Evolutionary conservation across 2,113 vertebrate species (phyloP).

Genomic region (Orycteropus afer): DNA sequence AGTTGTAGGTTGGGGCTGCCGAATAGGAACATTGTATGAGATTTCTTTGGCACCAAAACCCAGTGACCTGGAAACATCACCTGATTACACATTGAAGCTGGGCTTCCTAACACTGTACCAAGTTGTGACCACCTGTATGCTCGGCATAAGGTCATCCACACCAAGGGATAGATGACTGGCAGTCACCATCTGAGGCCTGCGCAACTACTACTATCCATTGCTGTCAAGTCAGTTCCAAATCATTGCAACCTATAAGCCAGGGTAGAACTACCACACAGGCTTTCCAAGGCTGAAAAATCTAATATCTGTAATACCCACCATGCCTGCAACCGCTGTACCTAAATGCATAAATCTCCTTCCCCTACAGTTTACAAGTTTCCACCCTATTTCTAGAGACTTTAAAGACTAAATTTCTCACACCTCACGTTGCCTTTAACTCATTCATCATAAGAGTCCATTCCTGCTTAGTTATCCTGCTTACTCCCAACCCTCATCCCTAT

Average conservation of each 20-base stretch:
- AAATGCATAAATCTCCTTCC: background rate
- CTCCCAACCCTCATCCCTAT: background rate
- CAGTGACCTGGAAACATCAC: background rate
- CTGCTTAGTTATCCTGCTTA: background rate
- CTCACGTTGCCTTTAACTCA: background rate
- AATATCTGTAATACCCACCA: background rate
- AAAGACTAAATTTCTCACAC: background rate
- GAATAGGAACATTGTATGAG: background rate
- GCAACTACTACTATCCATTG: too few species aligned
- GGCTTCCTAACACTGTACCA: background rate
- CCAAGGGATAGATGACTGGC: background rate
- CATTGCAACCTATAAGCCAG: too few species aligned
- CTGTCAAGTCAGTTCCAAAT: too few species aligned
- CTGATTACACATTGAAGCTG: background rate
- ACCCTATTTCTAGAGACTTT: background rate
- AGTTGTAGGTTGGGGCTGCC: background rate
- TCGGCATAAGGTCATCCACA: background rate
- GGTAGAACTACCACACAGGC: too few species aligned
- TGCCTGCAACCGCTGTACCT: background rate
- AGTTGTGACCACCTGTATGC: background rate
- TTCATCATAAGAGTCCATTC: background rate
- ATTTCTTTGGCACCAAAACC: background rate
- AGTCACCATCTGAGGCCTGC: background rate
- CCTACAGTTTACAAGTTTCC: background rate
- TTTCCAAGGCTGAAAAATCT: too few species aligned